Evolutionary conservation across 1,140 invertebrate genomes (phyloP), one percentile per base, ranked within the genome.

Genomic region (Oryctes rhinoceros): DNA sequence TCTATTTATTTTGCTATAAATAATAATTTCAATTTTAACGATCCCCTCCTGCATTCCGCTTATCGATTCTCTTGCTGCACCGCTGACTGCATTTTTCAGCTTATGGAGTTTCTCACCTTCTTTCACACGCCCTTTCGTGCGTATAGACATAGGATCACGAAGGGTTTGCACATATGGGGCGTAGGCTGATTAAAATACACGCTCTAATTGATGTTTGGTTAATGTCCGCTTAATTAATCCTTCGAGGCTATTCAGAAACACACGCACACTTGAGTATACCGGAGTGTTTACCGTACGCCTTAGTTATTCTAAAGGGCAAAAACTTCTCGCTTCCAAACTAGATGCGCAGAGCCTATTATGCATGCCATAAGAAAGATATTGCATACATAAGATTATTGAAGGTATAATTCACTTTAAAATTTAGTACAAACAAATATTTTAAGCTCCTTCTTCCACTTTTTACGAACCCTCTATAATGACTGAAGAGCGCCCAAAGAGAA

Each of bases 161-260:
- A 71, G 65, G 65, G 65, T 37, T 37, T 71, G 65, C 35, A 71
- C 24, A 71, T 24, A 71, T 71, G 24, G 18, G 24, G 20, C 65
- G 65, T 24, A 71, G 65, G 65, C 37, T 71, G 65, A 71, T 71
- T 71, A 71, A 71, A 71, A 71, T 71, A 71, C 65, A 71, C 65
- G 65, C 65, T 71, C 65, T 71, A 71, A 71, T 71, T 71, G 65
- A 71, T 71, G 65, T 71, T 71, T 71, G 65, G 65, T 24, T 71
- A 71, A 71, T 71, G 65, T 71, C 65, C 65, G 65, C 24, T 71
- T 71, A 71, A 71, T 71, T 71, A 71, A 71, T 71, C 65, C 65
- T 71, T 71, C 65, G 65, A 71, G 65, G 65, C 65, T 24, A 24
- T 4, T 4, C 65, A 71, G 20, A 71, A 30, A 71, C 65, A 24